Evolutionary conservation across 2,113 vertebrate species (phyloP).

Genomic region (Xenopus borealis): DNA sequence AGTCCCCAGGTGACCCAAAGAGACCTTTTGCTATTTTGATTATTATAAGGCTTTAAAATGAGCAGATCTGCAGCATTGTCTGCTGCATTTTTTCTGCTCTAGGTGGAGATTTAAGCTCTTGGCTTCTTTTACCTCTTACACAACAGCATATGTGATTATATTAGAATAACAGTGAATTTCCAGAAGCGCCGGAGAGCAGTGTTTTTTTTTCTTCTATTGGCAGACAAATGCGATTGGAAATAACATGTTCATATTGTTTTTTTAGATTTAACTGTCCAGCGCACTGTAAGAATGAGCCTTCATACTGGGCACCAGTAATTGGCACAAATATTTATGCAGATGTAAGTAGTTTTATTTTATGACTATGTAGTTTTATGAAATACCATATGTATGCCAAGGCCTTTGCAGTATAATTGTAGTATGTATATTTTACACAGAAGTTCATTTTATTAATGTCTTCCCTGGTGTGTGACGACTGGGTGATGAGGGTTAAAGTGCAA

Average conservation of each 20-base stretch:
- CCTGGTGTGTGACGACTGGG: neutral
- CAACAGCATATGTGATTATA: neutral
- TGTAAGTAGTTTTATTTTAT: slow-evolving; percentile 68
- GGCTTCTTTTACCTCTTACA: neutral
- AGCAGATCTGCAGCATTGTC: no score
- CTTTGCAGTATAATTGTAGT: neutral
- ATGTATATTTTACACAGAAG: neutral
- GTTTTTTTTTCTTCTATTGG: neutral
- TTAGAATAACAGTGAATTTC: neutral
- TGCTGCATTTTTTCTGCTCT: neutral
- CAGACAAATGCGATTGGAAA: slow-evolving; percentile 3
- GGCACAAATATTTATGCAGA: slow-evolving; percentile 87
- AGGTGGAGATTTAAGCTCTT: neutral
- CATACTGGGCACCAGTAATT: slow-evolving; percentile 86
- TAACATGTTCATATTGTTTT: slow-evolving; percentile 26
- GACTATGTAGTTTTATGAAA: accelerated
- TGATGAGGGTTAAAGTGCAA: neutral
- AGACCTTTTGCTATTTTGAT: no score
- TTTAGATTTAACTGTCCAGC: slow-evolving; percentile 81
- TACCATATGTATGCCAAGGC: neutral
- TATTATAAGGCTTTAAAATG: no score
- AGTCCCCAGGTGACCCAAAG: no score
- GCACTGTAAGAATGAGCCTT: slow-evolving; percentile 79
- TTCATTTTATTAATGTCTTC: no score
- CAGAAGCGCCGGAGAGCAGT: neutral